Evolutionary conservation across 2,888 invertebrate species (phyloP).

Genomic region (Synanthedon andrenaeformis): DNA sequence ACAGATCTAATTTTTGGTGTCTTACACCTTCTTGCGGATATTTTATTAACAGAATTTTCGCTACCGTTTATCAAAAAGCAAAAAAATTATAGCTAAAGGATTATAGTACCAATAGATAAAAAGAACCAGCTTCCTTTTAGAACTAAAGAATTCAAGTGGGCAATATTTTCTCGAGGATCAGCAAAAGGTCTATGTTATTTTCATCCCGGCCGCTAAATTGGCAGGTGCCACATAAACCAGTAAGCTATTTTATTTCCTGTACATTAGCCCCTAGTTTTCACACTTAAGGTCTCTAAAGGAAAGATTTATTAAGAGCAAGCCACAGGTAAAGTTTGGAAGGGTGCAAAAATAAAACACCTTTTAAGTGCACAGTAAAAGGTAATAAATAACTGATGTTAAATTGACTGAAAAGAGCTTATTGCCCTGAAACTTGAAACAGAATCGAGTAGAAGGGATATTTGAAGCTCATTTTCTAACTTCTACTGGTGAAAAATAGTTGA

Average conservation of each 20-base stretch:
- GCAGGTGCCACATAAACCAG: slow-evolving; percentile 14
- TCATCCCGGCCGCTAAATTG: slow-evolving; percentile 2
- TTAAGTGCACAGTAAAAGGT: slow-evolving; percentile 49
- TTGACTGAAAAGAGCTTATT: slow-evolving; percentile 61
- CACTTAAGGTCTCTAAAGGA: slow-evolving; percentile 33
- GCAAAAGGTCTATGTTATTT: background rate
- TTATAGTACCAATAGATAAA: too few relatives aligned
- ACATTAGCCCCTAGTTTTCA: slow-evolving; percentile 42
- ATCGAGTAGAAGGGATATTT: slow-evolving; percentile 29
- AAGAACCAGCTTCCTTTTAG: too few relatives aligned
- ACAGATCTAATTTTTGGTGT: too few relatives aligned
- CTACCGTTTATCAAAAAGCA: too few relatives aligned
- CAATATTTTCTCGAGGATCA: background rate
- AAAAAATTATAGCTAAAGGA: too few relatives aligned
- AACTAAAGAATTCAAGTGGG: too few relatives aligned
- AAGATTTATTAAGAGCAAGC: slow-evolving; percentile 36
- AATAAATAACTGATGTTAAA: slow-evolving; percentile 64
- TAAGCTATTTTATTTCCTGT: slow-evolving; percentile 29
- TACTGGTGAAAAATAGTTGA: background rate
- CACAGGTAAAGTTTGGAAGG: slow-evolving; percentile 24
- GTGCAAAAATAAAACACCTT: slow-evolving; percentile 10
- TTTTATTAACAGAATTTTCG: too few relatives aligned
- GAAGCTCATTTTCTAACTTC: slow-evolving; percentile 17
- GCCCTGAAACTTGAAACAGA: slow-evolving; percentile 41
- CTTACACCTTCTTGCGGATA: too few relatives aligned